These are phyloP conservation scores for Pristiophorus japonicus DNA, from an alignment of 2,113 vertebrate species.

Conservation along the genomic window DNA sequence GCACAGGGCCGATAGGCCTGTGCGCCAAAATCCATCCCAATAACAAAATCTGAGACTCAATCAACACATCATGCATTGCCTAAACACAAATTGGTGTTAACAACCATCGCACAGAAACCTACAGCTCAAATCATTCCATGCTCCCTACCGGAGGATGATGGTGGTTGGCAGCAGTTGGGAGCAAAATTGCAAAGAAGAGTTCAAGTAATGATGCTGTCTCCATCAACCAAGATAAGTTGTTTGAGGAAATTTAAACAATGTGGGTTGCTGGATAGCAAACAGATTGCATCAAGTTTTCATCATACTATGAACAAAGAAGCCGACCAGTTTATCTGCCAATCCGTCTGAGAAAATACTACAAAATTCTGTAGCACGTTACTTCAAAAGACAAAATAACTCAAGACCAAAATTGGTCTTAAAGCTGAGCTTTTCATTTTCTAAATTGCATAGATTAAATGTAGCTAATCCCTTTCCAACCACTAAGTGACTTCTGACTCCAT, in stretches of 20 bases:
- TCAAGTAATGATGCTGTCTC: neutral
- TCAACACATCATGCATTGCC: neutral
- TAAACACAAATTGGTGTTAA: neutral
- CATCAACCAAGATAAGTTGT: neutral
- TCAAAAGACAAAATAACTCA: neutral
- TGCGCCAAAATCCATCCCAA: neutral
- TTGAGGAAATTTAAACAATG: neutral
- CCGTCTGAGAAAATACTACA: neutral
- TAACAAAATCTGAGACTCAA: neutral
- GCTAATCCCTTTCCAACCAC: neutral
- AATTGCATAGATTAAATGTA: neutral
- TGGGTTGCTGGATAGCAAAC: neutral
- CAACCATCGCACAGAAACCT: neutral
- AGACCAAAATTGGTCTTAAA: neutral
- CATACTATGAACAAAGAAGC: constrained; percentile 15
- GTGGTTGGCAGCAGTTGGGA: neutral
- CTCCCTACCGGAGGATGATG: neutral
- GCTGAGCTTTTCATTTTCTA: neutral
- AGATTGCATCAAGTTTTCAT: neutral
- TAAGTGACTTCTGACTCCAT: neutral
- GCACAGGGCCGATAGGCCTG: neutral
- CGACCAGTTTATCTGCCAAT: neutral
- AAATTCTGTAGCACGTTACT: neutral
- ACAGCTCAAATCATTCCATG: neutral
- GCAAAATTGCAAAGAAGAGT: neutral